A percentile compares a stretch with the other conserved stretches of the same genome.
Evolutionary conservation across 2,797 vertebrate species (phyloP).

Genomic region (Myiotriccus ornatus): DNA sequence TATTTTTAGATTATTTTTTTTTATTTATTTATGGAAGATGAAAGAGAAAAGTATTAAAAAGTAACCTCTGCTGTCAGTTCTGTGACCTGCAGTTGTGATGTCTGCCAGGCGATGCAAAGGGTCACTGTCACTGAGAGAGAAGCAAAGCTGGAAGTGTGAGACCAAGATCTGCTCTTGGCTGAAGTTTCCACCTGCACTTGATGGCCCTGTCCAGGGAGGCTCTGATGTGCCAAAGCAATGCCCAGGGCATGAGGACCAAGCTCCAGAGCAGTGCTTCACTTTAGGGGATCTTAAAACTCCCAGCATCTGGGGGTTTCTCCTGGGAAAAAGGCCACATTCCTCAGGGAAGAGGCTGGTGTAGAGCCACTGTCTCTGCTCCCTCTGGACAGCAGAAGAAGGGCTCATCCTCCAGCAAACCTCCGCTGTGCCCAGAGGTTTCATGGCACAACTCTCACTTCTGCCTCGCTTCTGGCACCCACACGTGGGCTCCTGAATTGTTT

Average conservation of each 20-base stretch:
- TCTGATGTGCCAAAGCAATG: rapidly evolving
- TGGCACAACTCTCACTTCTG: not conserved
- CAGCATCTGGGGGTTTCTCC: not conserved
- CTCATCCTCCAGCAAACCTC: not conserved
- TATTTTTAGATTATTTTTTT: not conserved
- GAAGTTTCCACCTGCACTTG: not conserved
- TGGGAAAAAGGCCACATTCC: not conserved
- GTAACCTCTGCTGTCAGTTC: not conserved
- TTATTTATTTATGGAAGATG: not conserved
- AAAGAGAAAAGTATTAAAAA: not conserved
- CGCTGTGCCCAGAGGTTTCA: not conserved
- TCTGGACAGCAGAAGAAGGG: not conserved
- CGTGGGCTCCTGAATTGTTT: not conserved
- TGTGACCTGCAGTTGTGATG: not conserved
- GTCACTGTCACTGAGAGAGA: not conserved
- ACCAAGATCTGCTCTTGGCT: not conserved
- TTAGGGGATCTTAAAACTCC: not conserved
- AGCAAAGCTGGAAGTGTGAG: not conserved
- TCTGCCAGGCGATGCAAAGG: not conserved
- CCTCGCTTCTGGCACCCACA: not conserved
- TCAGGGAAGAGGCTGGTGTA: not conserved
- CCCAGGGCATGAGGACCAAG: not conserved
- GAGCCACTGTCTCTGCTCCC: not conserved
- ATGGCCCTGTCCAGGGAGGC: not conserved
- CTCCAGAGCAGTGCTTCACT: not conserved